Base-by-base conservation (phyloP, 2,888 invertebrate genomes). In the Epinotia bilunana region DNA sequence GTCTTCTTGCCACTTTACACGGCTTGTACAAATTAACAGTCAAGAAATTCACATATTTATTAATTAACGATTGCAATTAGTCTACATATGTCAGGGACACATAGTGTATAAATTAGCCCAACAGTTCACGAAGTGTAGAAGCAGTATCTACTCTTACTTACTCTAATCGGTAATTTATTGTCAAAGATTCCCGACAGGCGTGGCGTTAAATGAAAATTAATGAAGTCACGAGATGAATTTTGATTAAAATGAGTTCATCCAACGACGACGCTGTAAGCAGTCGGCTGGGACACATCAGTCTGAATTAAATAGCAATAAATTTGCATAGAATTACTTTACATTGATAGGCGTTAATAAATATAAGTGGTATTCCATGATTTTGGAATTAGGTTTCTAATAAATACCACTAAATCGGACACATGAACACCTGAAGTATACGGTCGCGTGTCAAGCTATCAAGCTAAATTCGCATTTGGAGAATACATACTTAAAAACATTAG, bases 221-320 rank as follows among this genome's bases (percentile, higher is more conserved):
- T 87, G 82, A 86, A 81, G 83, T 81, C 79, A 76, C 80, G 80
- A 83, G 82, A 85, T 84, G 82, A 82, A 86, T 86, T 86, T 83
- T 79, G 77, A 82, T 84, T 85, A 81, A 77, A 84, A 83, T 80
- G 79, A 79, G 80, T 80, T 70, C 64, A 74, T 83, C 80, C 80
- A 81, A 86, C 77, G 78, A 78, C 79, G 79, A 83, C 79, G 80
- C 83, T 79, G 78, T 76, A 78, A 79, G 69, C 78, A 73, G 77
- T 69, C 78, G 77, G 77, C 78, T 79, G 80, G 78, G 78, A 82
- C 82, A 82, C 77, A 79, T 81, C 68, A 70, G 78, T 84, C 83
- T 83, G 79, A 82, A 84, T 86, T 80, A 78, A 80, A 78, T 78
- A 78, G 81, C 81, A 58, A 74, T 69, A 68, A 71, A 71, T 74